These are phyloP conservation scores for Mantis religiosa DNA, from an alignment of 2,888 invertebrate species.

Conservation along the genomic window DNA sequence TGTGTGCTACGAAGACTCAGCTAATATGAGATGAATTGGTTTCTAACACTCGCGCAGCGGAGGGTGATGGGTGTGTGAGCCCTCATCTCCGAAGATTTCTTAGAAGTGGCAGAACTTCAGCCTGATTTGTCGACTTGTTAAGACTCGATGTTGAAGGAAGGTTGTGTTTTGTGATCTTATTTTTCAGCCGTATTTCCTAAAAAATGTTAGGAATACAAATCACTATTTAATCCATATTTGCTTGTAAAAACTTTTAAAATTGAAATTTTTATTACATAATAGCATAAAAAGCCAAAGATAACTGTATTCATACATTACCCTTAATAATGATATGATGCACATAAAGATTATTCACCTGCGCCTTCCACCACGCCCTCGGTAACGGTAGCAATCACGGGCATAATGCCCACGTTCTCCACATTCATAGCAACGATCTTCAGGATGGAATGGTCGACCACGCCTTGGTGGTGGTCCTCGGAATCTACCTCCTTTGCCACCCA, in stretches of 20 bases:
- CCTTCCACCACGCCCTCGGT: conserved; percentile 48
- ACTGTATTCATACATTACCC: neutral
- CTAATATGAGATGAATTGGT: conserved; percentile 8
- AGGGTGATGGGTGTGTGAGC: conserved; percentile 13
- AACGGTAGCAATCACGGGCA: conserved; percentile 81
- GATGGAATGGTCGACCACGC: conserved; percentile 72
- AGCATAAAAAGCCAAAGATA: neutral
- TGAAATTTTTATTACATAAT: neutral
- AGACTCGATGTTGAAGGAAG: conserved; percentile 20
- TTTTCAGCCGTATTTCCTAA: conserved; percentile 33
- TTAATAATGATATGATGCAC: neutral
- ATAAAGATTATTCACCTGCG: conserved; percentile 37
- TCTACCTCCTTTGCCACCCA: conserved; percentile 50
- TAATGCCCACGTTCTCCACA: conserved; percentile 93
- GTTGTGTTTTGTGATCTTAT: conserved; percentile 26
- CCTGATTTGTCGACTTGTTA: conserved; percentile 18
- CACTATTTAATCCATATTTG: conserved; percentile 23
- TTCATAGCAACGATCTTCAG: conserved; percentile 90
- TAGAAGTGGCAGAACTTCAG: conserved; percentile 14
- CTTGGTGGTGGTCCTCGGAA: conserved; percentile 33
- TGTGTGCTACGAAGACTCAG: conserved; percentile 10
- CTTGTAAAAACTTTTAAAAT: neutral
- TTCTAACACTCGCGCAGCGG: conserved; percentile 13
- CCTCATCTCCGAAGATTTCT: conserved; percentile 15
- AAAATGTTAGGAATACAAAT: conserved; percentile 33